phyloP scores from a whole-genome alignment of 2,888 invertebrate species.

The Tetheella fluctuosa region DNA sequence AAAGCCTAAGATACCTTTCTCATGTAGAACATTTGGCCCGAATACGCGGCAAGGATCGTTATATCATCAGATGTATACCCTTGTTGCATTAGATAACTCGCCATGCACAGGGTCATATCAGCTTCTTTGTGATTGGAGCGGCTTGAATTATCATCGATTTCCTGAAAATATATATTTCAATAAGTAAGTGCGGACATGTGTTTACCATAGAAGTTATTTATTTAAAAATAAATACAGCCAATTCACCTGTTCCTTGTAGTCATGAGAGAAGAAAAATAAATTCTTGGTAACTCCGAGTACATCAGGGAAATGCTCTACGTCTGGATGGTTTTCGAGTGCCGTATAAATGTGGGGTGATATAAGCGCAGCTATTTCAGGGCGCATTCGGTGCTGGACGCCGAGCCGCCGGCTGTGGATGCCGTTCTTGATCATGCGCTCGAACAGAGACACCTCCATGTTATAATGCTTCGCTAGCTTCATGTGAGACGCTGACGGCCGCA shows the following conservation, averaged over 20 bases:
- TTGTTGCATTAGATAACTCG: slow-evolving; percentile 86
- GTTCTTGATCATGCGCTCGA: slow-evolving; percentile 91
- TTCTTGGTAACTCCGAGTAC: slow-evolving; percentile 85
- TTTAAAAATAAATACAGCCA: neutral
- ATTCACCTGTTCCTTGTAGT: slow-evolving; percentile 80
- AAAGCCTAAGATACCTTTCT: slow-evolving; percentile 73
- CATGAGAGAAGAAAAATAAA: slow-evolving; percentile 89
- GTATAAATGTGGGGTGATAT: slow-evolving; percentile 89
- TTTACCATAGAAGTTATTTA: neutral
- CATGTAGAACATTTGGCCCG: slow-evolving; percentile 88
- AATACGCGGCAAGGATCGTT: slow-evolving; percentile 89
- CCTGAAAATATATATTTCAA: slow-evolving; percentile 41
- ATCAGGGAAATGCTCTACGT: slow-evolving; percentile 82
- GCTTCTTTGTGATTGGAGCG: slow-evolving; percentile 86
- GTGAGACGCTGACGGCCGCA: slow-evolving; percentile 89
- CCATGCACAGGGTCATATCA: slow-evolving; percentile 83
- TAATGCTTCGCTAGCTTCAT: slow-evolving; percentile 86
- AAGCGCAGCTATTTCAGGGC: slow-evolving; percentile 82
- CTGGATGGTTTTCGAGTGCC: slow-evolving; percentile 84
- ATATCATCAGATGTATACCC: slow-evolving; percentile 86
- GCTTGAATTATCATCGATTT: slow-evolving; percentile 73
- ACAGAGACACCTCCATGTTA: slow-evolving; percentile 90
- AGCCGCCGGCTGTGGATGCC: slow-evolving; percentile 85
- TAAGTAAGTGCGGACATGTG: neutral
- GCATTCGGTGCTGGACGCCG: slow-evolving; percentile 91